Percentiles rank a stretch among this genome's conserved stretches.
Conservation (phyloP, 2,113 vertebrate genomes). For the Natator depressus region DNA sequence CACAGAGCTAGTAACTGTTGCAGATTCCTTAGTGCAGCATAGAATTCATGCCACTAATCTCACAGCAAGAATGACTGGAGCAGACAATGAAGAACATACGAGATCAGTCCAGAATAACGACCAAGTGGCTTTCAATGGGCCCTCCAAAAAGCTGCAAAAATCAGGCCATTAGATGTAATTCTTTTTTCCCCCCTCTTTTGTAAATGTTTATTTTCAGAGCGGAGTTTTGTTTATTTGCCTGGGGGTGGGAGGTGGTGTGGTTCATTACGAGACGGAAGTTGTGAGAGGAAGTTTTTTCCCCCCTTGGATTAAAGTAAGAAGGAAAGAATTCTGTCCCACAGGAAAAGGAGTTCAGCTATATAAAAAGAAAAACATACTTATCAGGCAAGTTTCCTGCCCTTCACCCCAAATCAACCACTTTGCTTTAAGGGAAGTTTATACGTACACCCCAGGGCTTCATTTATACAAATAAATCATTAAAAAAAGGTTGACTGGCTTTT, state of each 20-base stretch:
- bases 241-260: not conserved
- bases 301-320: not conserved
- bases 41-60: not conserved
- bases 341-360: not conserved
- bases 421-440: fast-evolving
- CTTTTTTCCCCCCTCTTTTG: no score
- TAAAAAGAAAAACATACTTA: not conserved
- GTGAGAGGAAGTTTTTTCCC: fast-evolving
- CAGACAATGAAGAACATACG: not conserved
- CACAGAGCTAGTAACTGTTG: not conserved
- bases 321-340: not conserved
- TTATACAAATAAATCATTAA: not conserved
- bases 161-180: not conserved
- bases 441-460: not conserved
- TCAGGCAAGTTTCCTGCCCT: not conserved
- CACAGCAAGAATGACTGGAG: not conserved
- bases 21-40: not conserved
- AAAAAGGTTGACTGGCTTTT: not conserved
- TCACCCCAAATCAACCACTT: not conserved
- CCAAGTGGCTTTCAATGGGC: not conserved
- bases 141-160: not conserved
- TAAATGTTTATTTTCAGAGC: not conserved
- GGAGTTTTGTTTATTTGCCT: not conserved
- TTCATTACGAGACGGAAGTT: not conserved
- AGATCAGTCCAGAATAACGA: not conserved